Evolutionary conservation across 2,888 invertebrate species (phyloP).

Genomic region (Clusia tigrina): DNA sequence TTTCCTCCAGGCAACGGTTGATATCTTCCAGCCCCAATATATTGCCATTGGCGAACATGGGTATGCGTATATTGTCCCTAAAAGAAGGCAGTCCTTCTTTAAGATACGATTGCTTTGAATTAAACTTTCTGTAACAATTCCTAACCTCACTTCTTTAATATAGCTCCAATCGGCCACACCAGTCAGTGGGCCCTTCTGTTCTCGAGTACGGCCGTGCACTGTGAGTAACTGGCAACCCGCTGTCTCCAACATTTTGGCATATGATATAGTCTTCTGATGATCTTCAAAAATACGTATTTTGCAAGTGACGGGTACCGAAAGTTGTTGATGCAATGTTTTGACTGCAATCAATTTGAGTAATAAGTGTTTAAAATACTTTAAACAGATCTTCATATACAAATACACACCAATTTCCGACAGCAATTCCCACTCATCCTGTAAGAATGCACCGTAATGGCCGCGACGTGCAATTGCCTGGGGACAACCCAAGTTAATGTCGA

Average conservation of each 20-base stretch:
- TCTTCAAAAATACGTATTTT: slow-evolving; percentile 93
- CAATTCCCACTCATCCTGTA: slow-evolving; percentile 95
- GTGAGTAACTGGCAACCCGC: slow-evolving; percentile 92
- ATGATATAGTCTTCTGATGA: slow-evolving; percentile 83
- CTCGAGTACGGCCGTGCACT: slow-evolving; percentile 94
- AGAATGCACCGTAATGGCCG: slow-evolving; percentile 94
- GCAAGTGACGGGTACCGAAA: slow-evolving; percentile 92
- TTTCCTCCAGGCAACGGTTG: slow-evolving; percentile 81
- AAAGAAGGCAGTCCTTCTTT: neutral
- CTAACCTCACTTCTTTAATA: slow-evolving; percentile 87
- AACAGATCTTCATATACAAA: neutral
- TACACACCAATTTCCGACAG: slow-evolving; percentile 79
- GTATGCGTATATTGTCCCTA: slow-evolving; percentile 85
- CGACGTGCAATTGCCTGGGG: slow-evolving; percentile 97
- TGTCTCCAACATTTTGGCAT: slow-evolving; percentile 93
- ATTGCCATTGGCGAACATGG: slow-evolving; percentile 97
- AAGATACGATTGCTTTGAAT: neutral
- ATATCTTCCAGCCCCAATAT: slow-evolving; percentile 91
- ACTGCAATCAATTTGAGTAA: slow-evolving; percentile 68
- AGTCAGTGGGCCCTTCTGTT: slow-evolving; percentile 95
- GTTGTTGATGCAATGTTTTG: slow-evolving; percentile 72
- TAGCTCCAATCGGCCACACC: slow-evolving; percentile 95
- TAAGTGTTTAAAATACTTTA: neutral
- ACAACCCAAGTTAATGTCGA: slow-evolving; percentile 97
- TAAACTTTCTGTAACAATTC: neutral